phyloP scores from a whole-genome alignment of 2,113 vertebrate genomes.

The Proterorhinus semilunaris region DNA sequence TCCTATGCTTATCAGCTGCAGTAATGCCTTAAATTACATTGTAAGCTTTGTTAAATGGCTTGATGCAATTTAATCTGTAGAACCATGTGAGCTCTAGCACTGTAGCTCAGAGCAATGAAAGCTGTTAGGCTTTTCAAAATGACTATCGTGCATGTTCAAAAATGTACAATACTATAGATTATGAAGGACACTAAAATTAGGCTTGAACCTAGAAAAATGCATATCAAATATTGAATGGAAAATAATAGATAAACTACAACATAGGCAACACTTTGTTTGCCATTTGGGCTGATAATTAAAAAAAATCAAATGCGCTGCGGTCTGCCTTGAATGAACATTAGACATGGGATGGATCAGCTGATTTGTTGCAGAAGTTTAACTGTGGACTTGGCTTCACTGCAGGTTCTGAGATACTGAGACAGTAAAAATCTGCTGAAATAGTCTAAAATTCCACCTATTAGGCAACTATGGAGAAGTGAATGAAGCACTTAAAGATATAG shows the following conservation, averaged over 20 bases:
- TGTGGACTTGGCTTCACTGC: neutral
- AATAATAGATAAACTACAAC: neutral
- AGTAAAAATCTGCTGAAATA: too few species aligned
- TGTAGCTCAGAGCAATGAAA: neutral
- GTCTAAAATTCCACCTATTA: too few species aligned
- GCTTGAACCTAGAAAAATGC: neutral
- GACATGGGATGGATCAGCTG: neutral
- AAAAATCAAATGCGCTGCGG: neutral
- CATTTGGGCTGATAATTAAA: slow-evolving; percentile 4
- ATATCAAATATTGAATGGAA: neutral
- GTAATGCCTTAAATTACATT: slow-evolving; percentile 18
- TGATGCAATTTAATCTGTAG: neutral
- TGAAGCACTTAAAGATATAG: too few species aligned
- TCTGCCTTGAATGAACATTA: neutral
- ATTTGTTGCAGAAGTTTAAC: neutral
- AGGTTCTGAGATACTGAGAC: neutral
- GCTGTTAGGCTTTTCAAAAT: neutral
- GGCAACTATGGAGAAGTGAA: too few species aligned
- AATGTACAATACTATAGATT: neutral
- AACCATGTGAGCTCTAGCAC: slow-evolving; percentile 5
- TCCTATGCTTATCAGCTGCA: slow-evolving; percentile 5
- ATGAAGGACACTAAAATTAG: neutral
- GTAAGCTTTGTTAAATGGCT: slow-evolving; percentile 17
- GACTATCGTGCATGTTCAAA: neutral
- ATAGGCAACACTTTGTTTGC: neutral